Base-by-base conservation (phyloP, 2,888 invertebrate species). In the Tipula lateralis region DNA sequence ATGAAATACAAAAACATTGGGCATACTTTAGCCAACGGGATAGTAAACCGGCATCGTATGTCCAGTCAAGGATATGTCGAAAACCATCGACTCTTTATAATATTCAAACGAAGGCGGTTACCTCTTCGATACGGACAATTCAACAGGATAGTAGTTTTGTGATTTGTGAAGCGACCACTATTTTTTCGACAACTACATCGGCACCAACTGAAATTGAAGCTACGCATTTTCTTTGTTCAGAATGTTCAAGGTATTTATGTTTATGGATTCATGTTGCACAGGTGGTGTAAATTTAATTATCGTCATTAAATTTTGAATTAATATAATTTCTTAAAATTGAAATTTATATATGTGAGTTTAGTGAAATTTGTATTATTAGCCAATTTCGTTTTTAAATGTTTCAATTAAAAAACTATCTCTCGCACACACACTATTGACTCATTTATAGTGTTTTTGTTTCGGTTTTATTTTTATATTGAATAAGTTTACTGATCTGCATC, bases 21-120 rank as follows among this genome's bases (percentile, higher is more conserved):
- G 89, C 89, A 19, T 89, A 89, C 86, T 90, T 90, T 34, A 89
- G 88, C 84, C 87, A 87, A 85, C 87, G 87, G 36, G 86, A 85
- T 84, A 85, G 86, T 29, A 24, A 44, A 24, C 19, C 24, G 19
- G 6, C 50, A 83, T 66, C 9, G 80, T 36, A 50, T 13, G 44
- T 39, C n/a, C 50, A 36, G 7, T 30, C 66, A 29, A 30, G 32
- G 4, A 32, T 85, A 30, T 85, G 36, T n/a, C 34, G 50, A 66
- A 84, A 24, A 83, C 7, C 84, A 83, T 84, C 84, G 39, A 84
- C 19, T 0, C 5, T 19, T 7, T 82, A 32, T 32, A 82, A 30
- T 30, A 16, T 82, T 3, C 30, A 30, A 1, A 82, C 30, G 24
- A 82, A 30, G 16, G 82, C 29, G 82, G 16, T 32, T 0, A 32